These are phyloP conservation scores for Mesaphorura yosii DNA, from an alignment of 1,140 invertebrate species.

Conservation along the genomic window DNA sequence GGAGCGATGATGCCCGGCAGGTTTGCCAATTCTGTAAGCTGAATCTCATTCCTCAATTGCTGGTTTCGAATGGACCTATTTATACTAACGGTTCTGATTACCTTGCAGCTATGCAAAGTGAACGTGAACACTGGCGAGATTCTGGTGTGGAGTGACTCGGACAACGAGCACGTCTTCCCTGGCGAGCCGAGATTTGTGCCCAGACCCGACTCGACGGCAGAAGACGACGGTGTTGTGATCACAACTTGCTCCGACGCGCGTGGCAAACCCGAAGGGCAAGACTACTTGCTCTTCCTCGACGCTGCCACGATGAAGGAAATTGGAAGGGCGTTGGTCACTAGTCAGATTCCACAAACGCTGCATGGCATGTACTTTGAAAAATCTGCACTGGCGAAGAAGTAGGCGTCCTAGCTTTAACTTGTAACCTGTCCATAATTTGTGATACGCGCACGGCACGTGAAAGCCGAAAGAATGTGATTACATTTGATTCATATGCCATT, in stretches of 20 bases:
- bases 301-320: slow-evolving; percentile 37
- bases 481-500: no score
- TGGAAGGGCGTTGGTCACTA: slow-evolving; percentile 35
- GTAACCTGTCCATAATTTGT: no score
- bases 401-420: no score
- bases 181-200: slow-evolving; percentile 36
- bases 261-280: slow-evolving; percentile 30
- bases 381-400: background rate
- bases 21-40: slow-evolving; percentile 32
- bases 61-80: no score
- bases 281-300: slow-evolving; percentile 38
- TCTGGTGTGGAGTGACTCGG: slow-evolving; percentile 32
- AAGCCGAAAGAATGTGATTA: no score
- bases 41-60: background rate
- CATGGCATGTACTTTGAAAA: slow-evolving; percentile 35
- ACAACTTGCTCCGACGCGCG: slow-evolving; percentile 25
- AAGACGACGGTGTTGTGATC: slow-evolving; percentile 36
- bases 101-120: slow-evolving; percentile 35
- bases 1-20: slow-evolving; percentile 35
- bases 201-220: slow-evolving; percentile 30
- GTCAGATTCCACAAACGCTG: slow-evolving; percentile 36
- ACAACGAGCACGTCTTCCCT: slow-evolving; percentile 32
- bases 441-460: no score
- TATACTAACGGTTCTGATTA: background rate
- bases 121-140: slow-evolving; percentile 34